These are phyloP conservation scores for Pangasius djambal DNA, from an alignment of 2,797 vertebrate genomes.

Conservation along the genomic window DNA sequence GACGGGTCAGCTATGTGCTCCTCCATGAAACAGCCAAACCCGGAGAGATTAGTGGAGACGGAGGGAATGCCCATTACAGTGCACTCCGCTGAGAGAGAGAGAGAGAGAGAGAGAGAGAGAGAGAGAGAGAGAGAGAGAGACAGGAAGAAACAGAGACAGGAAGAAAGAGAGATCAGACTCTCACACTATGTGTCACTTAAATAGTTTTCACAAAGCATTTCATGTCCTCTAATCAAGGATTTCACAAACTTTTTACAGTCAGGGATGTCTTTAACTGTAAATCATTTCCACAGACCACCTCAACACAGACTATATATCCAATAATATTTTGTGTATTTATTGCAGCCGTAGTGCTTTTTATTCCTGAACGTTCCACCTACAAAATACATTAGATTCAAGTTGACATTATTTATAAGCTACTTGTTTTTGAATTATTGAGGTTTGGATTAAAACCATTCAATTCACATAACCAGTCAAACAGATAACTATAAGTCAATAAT, in stretches of 20 bases:
- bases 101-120: neutral
- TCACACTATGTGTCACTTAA: neutral
- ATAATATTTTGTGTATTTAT: neutral
- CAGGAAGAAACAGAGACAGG: neutral
- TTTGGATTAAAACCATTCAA: neutral
- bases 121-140: neutral
- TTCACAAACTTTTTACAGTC: no score
- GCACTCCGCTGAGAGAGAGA: slow-evolving; percentile 80
- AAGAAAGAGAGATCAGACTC: neutral
- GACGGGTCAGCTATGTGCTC: slow-evolving; percentile 94
- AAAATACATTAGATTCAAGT: neutral
- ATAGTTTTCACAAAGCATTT: neutral
- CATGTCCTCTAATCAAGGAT: no score
- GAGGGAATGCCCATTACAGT: slow-evolving; percentile 98
- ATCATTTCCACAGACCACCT: no score
- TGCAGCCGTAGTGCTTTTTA: neutral
- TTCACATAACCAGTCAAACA: neutral
- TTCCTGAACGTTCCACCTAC: neutral
- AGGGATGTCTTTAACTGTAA: neutral
- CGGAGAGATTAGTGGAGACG: slow-evolving; percentile 92
- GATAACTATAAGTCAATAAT: neutral
- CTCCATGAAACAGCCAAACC: slow-evolving; percentile 97
- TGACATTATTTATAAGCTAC: neutral
- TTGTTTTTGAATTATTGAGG: neutral
- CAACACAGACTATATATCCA: no score